These are phyloP conservation scores for Thaumatotibia leucotreta DNA, from an alignment of 1,140 invertebrate species.

Conservation along the genomic window DNA sequence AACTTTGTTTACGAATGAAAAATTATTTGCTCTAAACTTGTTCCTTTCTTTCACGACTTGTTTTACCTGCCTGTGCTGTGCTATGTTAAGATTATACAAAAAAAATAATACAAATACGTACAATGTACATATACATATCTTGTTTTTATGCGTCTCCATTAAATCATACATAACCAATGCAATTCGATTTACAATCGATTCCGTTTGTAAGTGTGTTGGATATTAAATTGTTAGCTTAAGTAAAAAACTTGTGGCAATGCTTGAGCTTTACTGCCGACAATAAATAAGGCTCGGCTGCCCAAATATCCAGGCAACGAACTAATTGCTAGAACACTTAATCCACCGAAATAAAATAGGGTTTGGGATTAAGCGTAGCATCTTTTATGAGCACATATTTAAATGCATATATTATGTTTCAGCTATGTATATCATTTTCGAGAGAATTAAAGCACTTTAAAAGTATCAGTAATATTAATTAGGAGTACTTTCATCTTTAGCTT, in stretches of 20 bases:
- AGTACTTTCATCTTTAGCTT: too few species aligned
- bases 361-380: slow-evolving; percentile 31
- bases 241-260: slow-evolving; percentile 14
- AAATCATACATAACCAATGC: slow-evolving; percentile 32
- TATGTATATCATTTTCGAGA: background rate
- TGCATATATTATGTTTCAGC: background rate
- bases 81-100: slow-evolving; percentile 15
- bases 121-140: slow-evolving; percentile 15
- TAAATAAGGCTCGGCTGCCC: slow-evolving; percentile 47
- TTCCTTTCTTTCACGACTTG: slow-evolving; percentile 18
- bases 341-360: slow-evolving; percentile 41
- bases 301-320: slow-evolving; percentile 46
- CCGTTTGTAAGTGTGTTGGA: slow-evolving; percentile 38
- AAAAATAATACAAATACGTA: too few species aligned
- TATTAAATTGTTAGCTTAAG: background rate
- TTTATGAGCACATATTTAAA: background rate
- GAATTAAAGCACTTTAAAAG: too few species aligned
- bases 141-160: slow-evolving; percentile 27
- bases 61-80: slow-evolving; percentile 15
- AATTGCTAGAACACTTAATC: slow-evolving; percentile 46
- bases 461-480: too few species aligned
- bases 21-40: slow-evolving; percentile 39
- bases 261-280: slow-evolving; percentile 41
- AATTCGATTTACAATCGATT: slow-evolving; percentile 31
- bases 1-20: slow-evolving; percentile 59